Evolutionary conservation across 2,888 invertebrate genomes (phyloP), one percentile per base, ranked within the genome.

Genomic region (Lumbricus terrestris): DNA sequence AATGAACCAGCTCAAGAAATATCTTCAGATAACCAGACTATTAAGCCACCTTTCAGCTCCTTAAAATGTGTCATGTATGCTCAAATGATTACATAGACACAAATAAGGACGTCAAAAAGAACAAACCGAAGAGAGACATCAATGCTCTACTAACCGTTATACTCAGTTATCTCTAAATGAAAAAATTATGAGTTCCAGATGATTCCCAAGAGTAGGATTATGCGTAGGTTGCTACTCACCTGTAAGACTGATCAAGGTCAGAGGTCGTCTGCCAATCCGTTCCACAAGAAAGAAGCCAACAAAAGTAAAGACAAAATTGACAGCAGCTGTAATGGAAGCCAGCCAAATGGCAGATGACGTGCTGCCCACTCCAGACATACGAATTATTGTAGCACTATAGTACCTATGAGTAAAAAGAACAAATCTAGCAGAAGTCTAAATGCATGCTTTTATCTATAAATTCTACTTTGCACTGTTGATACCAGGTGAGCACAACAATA

Each of bases 301-400:
- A 88, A 95, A 92, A 0, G 94, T 94, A 92, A 94, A 94, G 89
- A 95, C 90, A 90, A 95, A 94, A 92, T 95, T 94, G 88, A 94
- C 93, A 6, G 93, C 93, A 23, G 95, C 93, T 2, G 94, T 94
- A 33, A 94, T 92, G 18, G 94, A 94, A 1, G 94, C 93, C 90
- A 94, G 92, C 95, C 95, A 95, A 83, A 95, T 94, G 88, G 94
- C 94, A 20, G 93, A 92, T 88, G 93, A 93, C 85, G 93, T 93
- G 90, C 93, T 93, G 85, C 93, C 92, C 13, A 94, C 94, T 5
- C 95, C 95, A 0, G 94, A 93, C 94, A 95, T 94, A 37, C 93
- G 93, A 38, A 95, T 94, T 82, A 95, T 95, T 29, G 94, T 94
- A 34, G 95, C 94, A 90, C 94, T 94, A 93, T 95, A 95, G 92